Evolutionary conservation across 2,888 invertebrate genomes (phyloP), one percentile per base, ranked within the genome.

Genomic region (Lithophane ornitopus): DNA sequence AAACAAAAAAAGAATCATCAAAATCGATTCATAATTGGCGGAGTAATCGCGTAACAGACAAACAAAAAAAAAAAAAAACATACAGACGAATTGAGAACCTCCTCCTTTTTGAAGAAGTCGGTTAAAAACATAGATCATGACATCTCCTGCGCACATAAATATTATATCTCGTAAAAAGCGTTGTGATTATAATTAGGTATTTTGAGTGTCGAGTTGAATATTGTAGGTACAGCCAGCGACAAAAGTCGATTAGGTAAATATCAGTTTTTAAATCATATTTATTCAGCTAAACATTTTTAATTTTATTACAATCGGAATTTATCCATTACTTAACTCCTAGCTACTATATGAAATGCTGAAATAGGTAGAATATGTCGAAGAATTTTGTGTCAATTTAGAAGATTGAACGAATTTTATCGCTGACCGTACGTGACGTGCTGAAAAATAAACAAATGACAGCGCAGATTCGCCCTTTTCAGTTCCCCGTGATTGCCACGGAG

Each of bases 401-500:
- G n/a, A n/a, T n/a, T 34, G 34, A 34, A 2, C 34, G 8, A 28
- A 8, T 14, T 49, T 16, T 34, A 54, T 22, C 28, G 8, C 9
- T 52, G 28, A 22, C 28, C 22, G 8, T 34, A 58, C 9, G 11
- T 61, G 16, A 19, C 1, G 3, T 41, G 26, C 34, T 73, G 2
- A 34, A 80, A 62, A 63, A 34, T 28, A 63, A 81, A 74, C 56
- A 63, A 81, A 28, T 34, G 26, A 76, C 49, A 2, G 46, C 19
- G 26, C 11, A 56, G 4, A 39, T 59, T 75, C 52, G 16, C 39
- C 49, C 14, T 58, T 69, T 71, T 59, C 54, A 74, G 68, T 85
- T 74, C 56, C 34, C 74, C 28, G 49, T 76, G 59, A 75, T 75
- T 61, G 54, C 16, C 26, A 9, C 49, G n/a, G 66, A 71, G 78